Evolutionary conservation across 2,888 invertebrate species (phyloP).

Genomic region (Hemithea aestivaria): DNA sequence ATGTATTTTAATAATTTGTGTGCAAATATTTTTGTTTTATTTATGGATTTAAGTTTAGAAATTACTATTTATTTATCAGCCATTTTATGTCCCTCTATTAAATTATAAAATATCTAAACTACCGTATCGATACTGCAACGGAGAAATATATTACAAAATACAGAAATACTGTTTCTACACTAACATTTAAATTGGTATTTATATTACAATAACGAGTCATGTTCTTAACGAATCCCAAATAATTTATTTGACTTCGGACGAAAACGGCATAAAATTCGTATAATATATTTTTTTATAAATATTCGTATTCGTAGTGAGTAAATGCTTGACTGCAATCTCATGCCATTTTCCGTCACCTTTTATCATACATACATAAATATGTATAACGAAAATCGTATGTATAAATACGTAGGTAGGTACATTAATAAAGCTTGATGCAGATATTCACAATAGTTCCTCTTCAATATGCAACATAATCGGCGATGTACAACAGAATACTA

Average conservation of each 20-base stretch:
- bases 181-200: slow-evolving; percentile 56
- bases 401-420: slow-evolving; percentile 59
- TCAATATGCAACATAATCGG: slow-evolving; percentile 38
- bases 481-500: slow-evolving; percentile 34
- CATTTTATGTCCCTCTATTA: slow-evolving; percentile 42
- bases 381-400: slow-evolving; percentile 58
- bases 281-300: slow-evolving; percentile 33
- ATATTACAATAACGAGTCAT: slow-evolving; percentile 48
- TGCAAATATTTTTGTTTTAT: too few species aligned
- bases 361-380: slow-evolving; percentile 51
- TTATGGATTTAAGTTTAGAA: background rate
- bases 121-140: slow-evolving; percentile 59
- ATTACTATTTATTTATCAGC: slow-evolving; percentile 9
- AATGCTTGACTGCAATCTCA: slow-evolving; percentile 51
- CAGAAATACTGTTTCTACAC: slow-evolving; percentile 70
- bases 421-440: slow-evolving; percentile 61
- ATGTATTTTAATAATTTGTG: too few species aligned
- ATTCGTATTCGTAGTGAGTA: slow-evolving; percentile 41
- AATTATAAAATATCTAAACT: slow-evolving; percentile 62
- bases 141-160: slow-evolving; percentile 52
- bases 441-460: slow-evolving; percentile 41
- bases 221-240: slow-evolving; percentile 46
- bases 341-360: slow-evolving; percentile 53
- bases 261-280: slow-evolving; percentile 55
- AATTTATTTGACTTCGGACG: slow-evolving; percentile 50